Base-by-base conservation (phyloP, 2,797 vertebrate genomes). In the Pseudochaenichthys georgianus region DNA sequence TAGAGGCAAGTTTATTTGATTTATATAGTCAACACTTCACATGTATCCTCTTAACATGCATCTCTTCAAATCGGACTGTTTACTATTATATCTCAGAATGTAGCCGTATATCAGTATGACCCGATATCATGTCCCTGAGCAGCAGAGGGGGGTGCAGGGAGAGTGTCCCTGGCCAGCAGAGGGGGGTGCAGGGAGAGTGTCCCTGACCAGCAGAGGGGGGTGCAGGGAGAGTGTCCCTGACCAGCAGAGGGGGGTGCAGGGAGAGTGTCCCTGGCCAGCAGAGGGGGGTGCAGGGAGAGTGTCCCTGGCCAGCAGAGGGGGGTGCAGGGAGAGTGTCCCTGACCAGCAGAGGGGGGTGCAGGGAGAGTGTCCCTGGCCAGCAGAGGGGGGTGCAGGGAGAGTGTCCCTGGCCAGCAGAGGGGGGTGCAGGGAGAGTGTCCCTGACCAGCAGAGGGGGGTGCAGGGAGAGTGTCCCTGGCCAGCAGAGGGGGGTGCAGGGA, bases 391-490 rank as follows among this genome's bases (percentile, higher is more conserved):
- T 21, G 21, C 21, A 21, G 21, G 21, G 2, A 21, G 12, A 16
- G 7, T 54, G 13, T n/a, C 17, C 21, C 21, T 21, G 21, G 21
- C 21, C 21, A 21, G 21, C 21, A 21, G 21, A 21, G 21, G 21
- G 21, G 21, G 21, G 21, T 21, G 21, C 21, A 21, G 21, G 21
- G 2, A 21, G 12, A 16, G 7, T 54, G 13, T n/a, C 17, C 53
- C 1, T 71, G 53, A 16, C 81, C 89, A 88, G 81, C 61, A 89
- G 87, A 83, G 75, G 86, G 82, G 4, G 77, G 0, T 47, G 64
- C 12, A 74, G 63, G 53, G 4, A 43, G 17, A 54, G 47, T 13
- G 2, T 67, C 15, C 53, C 1, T 71, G 53, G 17, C 81, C 89
- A 88, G 81, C 61, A 89, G 87, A 85, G 75, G 86, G 82, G 4